Evolutionary conservation across 2,888 invertebrate genomes (phyloP).

Genomic region (Schizotus pectinicornis): DNA sequence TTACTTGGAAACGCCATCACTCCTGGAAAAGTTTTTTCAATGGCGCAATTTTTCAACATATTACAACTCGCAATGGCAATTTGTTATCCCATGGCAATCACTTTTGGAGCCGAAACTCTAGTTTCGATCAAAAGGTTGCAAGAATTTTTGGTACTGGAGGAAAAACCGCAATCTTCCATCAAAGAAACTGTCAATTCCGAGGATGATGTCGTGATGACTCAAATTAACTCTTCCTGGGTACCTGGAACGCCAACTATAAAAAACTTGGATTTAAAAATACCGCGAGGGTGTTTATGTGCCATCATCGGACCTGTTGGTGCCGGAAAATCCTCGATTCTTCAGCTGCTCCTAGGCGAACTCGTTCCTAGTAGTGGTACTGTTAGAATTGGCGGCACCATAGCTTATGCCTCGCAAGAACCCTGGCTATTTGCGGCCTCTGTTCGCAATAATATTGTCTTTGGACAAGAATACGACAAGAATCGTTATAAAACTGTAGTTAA

Average conservation of each 20-base stretch:
- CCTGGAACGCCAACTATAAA: constrained; percentile 9
- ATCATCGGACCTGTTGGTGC: constrained; percentile 70
- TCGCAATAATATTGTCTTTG: constrained; percentile 80
- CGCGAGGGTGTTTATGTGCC: constrained; percentile 45
- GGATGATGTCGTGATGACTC: constrained; percentile 4
- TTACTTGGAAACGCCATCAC: constrained; percentile 68
- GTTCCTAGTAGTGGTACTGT: constrained; percentile 65
- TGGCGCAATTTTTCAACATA: constrained; percentile 33
- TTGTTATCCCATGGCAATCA: constrained; percentile 30
- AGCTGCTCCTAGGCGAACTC: constrained; percentile 74
- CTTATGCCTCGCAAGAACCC: constrained; percentile 79
- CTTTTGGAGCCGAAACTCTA: constrained; percentile 30
- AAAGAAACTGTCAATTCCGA: neutral
- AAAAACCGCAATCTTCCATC: constrained; percentile 22
- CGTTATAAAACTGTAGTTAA: constrained; percentile 60
- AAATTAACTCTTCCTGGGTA: constrained; percentile 24
- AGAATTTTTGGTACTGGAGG: constrained; percentile 33
- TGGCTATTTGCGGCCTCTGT: constrained; percentile 77
- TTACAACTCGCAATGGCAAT: constrained; percentile 33
- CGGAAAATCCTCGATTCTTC: constrained; percentile 72
- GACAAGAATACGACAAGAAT: constrained; percentile 64
- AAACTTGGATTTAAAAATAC: constrained; percentile 23
- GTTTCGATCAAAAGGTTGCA: constrained; percentile 33
- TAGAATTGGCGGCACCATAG: constrained; percentile 64
- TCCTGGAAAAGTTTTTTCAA: constrained; percentile 54